Evolutionary conservation across 2,113 vertebrate genomes (phyloP), one percentile per base, ranked within the genome.

Genomic region (Diphyllodes magnificus): DNA sequence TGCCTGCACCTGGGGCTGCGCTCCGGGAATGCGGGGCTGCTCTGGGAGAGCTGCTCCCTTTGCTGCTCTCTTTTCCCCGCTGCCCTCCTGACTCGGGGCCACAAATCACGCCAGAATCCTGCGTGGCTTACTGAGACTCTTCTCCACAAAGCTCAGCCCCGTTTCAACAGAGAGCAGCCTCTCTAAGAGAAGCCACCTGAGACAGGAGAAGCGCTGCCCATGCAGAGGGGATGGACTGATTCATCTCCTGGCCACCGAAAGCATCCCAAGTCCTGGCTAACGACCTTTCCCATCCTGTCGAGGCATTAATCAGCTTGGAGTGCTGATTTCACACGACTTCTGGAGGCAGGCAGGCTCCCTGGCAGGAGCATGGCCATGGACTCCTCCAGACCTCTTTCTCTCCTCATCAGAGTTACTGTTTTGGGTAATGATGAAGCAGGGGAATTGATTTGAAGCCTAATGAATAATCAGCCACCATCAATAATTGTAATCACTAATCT

Each of bases 401-500:
- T 93, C 84, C 82, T 98, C 98, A 98, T 98, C 97, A 98, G 95
- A 97, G 96, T 95, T 96, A 97, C 98, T 95, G 96, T 97, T 97
- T 97, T 44, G 47, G 97, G 96, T 97, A 97, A 97, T 96, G 97
- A 98, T 88, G 93, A 97, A 96, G 97, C 96, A 92, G 39, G 73
- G 95, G 97, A 95, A 98, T 98, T 98, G 98, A 98, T 98, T 98
- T 97, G 98, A 98, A 97, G 97, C 97, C 97, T 98, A 98, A 98
- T 97, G 98, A 98, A 98, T 98, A 98, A 98, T 98, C 98, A 98
- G 98, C 97, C 96, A 97, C 98, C 98, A 98, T 98, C 98, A 98
- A 98, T 98, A 98, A 98, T 98, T 97, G 98, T 98, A 98, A 98
- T 98, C 98, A 98, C 98, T 98, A 98, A 98, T 98, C 98, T 98